Base-by-base conservation (phyloP, 2,797 vertebrate species). In the Furcifer pardalis region DNA sequence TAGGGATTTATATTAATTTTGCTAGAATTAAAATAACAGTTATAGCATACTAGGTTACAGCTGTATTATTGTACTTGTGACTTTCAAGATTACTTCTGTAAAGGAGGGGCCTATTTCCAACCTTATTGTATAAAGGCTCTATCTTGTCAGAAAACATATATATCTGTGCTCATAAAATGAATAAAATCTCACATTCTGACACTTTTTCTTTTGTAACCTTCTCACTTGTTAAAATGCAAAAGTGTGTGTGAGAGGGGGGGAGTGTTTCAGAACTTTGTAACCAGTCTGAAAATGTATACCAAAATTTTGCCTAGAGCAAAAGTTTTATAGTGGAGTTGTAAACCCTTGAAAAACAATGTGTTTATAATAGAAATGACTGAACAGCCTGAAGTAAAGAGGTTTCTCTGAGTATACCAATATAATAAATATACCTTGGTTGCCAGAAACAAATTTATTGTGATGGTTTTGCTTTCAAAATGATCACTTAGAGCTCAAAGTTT, bases 341-440 rank as follows among this genome's bases (percentile, higher is more conserved):
- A 88, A 35, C 81, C 5, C 66, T 90, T 88, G 35, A 80, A 90
- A 91, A 85, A 76, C 0, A 60, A 62, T 71, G 19, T 78, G 8
- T 79, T 87, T 86, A 13, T 56, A 87, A 81, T 52, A 77, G n/a
- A 73, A 92, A 86, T 83, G 49, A 69, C 68, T 17, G n/a, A 12
- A 66, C 7, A 84, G 3, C 59, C 37, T 2, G 0, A 13, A 62
- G 2, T 66, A 49, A 3, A 85, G 15, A n/a, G 77, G 7, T 40
- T 79, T 17, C 40, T 81, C 9, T 62, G 73, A 46, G 27, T 42
- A 68, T 52, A 88, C 0, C 12, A 82, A 66, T 83, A 69, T 78
- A 86, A 84, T 77, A 86, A 88, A 89, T 72, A 44, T 7, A 84
- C 32, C 81, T 44, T 78, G 46, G 3, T 82, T 15, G 8, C 56